Evolutionary conservation across 2,113 vertebrate genomes (phyloP), one percentile per base, ranked within the genome.

Genomic region (Mola mola): DNA sequence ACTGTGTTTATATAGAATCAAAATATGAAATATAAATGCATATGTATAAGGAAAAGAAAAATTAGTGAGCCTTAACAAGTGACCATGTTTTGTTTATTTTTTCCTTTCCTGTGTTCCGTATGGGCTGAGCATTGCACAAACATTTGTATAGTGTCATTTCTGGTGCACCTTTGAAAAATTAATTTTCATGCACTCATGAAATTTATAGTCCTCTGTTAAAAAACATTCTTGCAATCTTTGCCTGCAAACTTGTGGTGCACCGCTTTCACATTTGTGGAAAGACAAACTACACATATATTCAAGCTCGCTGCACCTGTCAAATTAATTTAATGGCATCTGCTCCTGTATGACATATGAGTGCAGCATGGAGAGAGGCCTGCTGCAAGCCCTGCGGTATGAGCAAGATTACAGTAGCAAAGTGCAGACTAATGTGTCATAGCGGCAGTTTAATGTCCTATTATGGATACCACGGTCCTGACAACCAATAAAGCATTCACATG

Each of bases 391-490:
- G 70, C 66, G 81, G 72, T 63, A 59, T 63, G 70, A 53, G 57
- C 15, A 50, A 83, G 67, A 86, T 87, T 88, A 78, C 72, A 78
- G 75, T 66, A 20, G 62, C 61, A 71, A 74, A 58, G 62, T 69
- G 58, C 49, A 61, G 68, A 72, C 75, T 79, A 75, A 81, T 79
- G 73, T 82, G 76, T 78, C 75, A 64, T 52, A 36, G 55, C 72
- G 75, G 75, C 78, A 82, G 61, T 66, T 88, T 81, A 81, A 81
- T 79, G 67, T 77, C 70, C 78, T 59, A 59, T 84, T 76, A 78
- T 72, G 42, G 78, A 84, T 61, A 55, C 80, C 43, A 6, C 29
- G 33, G 43, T 72, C 65, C 66, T 75, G 77, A 84, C 79, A 80
- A 56, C 38, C 79, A 73, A 57, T 87, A 84, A 84, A 84, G 26